Conservation (phyloP, 1,140 invertebrate genomes). For the Eulimnadia texana region DNA sequence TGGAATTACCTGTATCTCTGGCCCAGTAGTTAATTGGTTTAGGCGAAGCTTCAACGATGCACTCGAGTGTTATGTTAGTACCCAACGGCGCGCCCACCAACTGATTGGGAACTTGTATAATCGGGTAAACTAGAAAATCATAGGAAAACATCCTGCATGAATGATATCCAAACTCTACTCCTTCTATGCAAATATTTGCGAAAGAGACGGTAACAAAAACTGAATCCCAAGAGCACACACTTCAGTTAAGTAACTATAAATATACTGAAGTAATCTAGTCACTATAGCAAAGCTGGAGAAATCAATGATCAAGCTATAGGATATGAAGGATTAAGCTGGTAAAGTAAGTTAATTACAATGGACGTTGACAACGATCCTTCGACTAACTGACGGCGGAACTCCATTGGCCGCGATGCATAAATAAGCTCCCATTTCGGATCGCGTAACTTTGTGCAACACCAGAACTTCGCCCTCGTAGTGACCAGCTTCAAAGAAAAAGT, state of each 20-base stretch:
- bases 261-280: no score
- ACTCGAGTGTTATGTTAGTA: conserved; percentile 73
- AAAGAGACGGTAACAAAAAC: conserved; percentile 6
- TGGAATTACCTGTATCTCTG: conserved; percentile 50
- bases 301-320: no score
- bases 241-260: no score
- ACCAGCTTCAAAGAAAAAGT: conserved; percentile 37
- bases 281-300: no score
- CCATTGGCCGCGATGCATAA: conserved; percentile 64
- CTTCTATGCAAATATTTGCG: not conserved
- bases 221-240: not conserved
- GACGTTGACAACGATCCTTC: conserved; percentile 62
- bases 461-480: conserved; percentile 58
- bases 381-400: conserved; percentile 61
- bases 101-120: conserved; percentile 77
- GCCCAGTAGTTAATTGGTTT: conserved; percentile 80
- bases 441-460: conserved; percentile 57
- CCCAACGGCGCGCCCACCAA: conserved; percentile 70
- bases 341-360: conserved; percentile 54
- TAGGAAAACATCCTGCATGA: no score
- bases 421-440: conserved; percentile 73
- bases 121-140: conserved; percentile 56
- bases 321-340: no score
- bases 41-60: conserved; percentile 74
- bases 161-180: not conserved